Base-by-base conservation (phyloP, 1,140 invertebrate species). In the Trypoxylus dichotomus region DNA sequence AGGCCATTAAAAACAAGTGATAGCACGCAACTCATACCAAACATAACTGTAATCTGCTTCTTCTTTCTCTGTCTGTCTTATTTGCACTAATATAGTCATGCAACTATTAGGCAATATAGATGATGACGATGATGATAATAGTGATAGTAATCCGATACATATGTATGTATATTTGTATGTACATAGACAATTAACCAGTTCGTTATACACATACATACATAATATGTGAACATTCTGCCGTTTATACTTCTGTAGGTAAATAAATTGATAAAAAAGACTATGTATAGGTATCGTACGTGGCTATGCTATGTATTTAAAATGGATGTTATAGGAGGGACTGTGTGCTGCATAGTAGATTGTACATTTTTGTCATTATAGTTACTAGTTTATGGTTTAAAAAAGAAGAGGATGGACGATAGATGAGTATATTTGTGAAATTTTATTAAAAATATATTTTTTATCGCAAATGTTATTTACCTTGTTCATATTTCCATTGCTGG, bases 361-460 rank as follows among this genome's bases (percentile, higher is more conserved):
- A 68, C 19, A 24, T 24, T 68, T 10, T 37, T 37, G 32, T 37
- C 32, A 37, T 37, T 37, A 37, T 37, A 37, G 32, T 37, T 37
- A 37, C 32, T 68, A 68, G 19, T 68, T 24, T 27, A 24, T 68
- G 27, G 11, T 21, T 7, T 37, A 5, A 7, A 37, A 37, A 37
- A 68, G 24, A 68, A 27, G 19, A 68, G 19, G 60, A 68, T 68
- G 24, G 24, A 68, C 8, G 24, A 68, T 15, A 68, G 5, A 68
- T 25, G 24, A 21, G 32, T 37, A 37, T 8, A 68, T 68, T 68
- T 68, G 24, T 68, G 24, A 68, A 68, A 68, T 24, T 68, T 27
- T 68, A 68, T 68, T 27, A 37, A 37, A 68, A 68, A 68, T 68
- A 68, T 68, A 68, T 68, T 68, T 68, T 68, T 68, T 68, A 68